Evolutionary conservation across 1,140 invertebrate genomes (phyloP), one percentile per base, ranked within the genome.

Genomic region (Achatina immaculata): DNA sequence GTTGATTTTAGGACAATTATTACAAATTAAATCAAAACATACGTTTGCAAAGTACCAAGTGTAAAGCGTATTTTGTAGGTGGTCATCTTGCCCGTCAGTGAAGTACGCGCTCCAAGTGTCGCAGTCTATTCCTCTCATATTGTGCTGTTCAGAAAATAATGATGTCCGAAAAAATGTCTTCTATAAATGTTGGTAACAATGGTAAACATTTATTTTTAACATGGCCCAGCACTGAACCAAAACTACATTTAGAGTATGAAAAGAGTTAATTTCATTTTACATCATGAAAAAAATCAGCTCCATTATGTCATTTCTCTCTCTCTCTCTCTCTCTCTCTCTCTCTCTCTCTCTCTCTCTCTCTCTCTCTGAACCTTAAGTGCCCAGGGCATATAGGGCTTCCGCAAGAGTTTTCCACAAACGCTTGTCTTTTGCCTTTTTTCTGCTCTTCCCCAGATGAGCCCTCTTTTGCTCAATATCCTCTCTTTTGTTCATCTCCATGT

Each of bases 1-100:
- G 48, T 51, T 14, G 24, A 51, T 14, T 24, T 51, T 14, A 51
- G 48, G 11, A 24, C 24, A 24, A 14, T 51, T 14, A 11, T 24
- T 24, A 11, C 48, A 14, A 51, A 51, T 51, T 14, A 51, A 43
- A n/a, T 16, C 6, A 43, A 7, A n/a, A 69, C 71, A 7, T 73
- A 73, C 71, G 28, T 14, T 48, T 45, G 71, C 43, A 48, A 73
- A 73, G 71, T 73, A 73, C 71, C 71, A 73, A 24, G 71, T 73
- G 71, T 73, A 73, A 24, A 73, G 71, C 6, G 71, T 51, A 45
- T 73, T 73, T 24, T 34, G 40, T 34, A 24, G 1, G 28, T 73
- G 40, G 28, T 73, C 42, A 43, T 42, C 28, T 28, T 40, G n/a
- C 2, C 42, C 38, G 34, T 40, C 31, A 19, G 24, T 28, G 36